Conservation (phyloP, 1,140 invertebrate genomes). For the Aphaenogaster ashmeadi region DNA sequence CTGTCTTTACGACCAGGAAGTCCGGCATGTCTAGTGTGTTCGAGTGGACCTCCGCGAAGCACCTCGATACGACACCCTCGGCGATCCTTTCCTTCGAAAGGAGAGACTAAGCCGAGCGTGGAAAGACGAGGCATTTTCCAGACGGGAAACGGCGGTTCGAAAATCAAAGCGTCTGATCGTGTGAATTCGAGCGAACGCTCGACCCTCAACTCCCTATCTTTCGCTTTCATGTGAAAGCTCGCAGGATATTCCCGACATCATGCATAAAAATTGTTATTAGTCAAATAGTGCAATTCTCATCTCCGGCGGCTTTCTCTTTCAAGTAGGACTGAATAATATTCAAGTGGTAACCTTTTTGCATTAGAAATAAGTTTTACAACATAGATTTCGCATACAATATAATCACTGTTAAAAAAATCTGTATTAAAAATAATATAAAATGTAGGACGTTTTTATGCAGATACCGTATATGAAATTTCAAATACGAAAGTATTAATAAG, state of each 20-base stretch:
- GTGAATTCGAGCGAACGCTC: constrained; percentile 74
- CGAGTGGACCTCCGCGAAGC: constrained; percentile 65
- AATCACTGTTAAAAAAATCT: too few relatives aligned
- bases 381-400: background rate
- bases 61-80: constrained; percentile 57
- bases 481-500: too few relatives aligned
- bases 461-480: too few relatives aligned
- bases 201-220: constrained; percentile 41
- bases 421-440: too few relatives aligned
- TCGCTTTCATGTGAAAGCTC: constrained; percentile 49
- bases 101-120: constrained; percentile 46
- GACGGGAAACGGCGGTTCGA: constrained; percentile 59
- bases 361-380: background rate
- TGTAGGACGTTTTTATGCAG: too few relatives aligned
- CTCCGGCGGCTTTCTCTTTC: background rate
- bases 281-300: constrained; percentile 12
- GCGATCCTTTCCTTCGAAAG: constrained; percentile 64
- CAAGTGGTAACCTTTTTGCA: background rate
- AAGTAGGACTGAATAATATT: constrained; percentile 3
- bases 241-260: constrained; percentile 41
- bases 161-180: constrained; percentile 74
- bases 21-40: constrained; percentile 39
- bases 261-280: constrained; percentile 56
- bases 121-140: constrained; percentile 65
- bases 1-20: constrained; percentile 41